These are phyloP conservation scores for Itoplectis maculator DNA, from an alignment of 2,888 invertebrate genomes.

Conservation along the genomic window DNA sequence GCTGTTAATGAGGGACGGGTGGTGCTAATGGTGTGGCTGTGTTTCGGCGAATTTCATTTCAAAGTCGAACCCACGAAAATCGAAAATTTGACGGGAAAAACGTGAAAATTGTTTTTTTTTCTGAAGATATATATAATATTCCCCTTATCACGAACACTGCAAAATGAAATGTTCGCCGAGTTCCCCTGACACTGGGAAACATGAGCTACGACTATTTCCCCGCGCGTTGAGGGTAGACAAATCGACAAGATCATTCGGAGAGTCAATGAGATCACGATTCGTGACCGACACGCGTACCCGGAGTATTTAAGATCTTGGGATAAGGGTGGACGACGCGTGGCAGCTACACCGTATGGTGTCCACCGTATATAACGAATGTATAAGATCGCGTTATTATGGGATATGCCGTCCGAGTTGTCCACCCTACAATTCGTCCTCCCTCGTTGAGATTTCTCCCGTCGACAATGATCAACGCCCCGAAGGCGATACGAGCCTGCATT, in stretches of 20 bases:
- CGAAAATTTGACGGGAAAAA: no score
- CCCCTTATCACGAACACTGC: background rate
- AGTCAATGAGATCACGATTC: constrained; percentile 78
- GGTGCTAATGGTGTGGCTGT: no score
- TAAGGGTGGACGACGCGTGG: constrained; percentile 81
- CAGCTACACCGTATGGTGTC: constrained; percentile 21
- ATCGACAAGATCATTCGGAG: constrained; percentile 73
- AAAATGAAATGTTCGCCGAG: background rate
- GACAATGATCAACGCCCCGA: constrained; percentile 30
- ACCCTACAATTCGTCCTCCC: constrained; percentile 21
- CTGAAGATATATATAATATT: no score
- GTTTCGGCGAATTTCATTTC: no score
- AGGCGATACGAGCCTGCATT: background rate
- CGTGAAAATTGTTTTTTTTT: no score
- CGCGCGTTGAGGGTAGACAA: background rate
- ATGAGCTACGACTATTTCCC: background rate
- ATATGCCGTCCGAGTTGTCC: background rate
- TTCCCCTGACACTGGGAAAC: background rate
- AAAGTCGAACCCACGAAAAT: no score
- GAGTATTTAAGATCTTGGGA: constrained; percentile 82
- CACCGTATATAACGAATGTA: background rate
- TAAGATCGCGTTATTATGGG: constrained; percentile 32
- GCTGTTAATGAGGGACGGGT: no score
- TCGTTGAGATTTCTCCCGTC: constrained; percentile 55
- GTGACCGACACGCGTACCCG: constrained; percentile 78